phyloP scores from a whole-genome alignment of 2,797 vertebrate genomes.

The Aldrovandia affinis region DNA sequence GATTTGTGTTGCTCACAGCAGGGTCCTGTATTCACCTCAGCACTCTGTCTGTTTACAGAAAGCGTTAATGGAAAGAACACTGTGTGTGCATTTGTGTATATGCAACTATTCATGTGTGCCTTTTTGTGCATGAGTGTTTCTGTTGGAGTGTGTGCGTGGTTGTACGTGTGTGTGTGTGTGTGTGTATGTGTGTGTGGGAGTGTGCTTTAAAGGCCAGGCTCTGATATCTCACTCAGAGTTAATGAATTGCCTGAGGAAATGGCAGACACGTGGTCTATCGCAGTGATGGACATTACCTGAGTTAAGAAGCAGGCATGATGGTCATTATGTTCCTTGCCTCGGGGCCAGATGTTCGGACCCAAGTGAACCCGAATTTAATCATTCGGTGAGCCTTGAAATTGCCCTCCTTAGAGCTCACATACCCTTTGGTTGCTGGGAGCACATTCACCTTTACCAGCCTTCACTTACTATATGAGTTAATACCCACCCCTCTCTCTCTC shows the following conservation, averaged over 20 bases:
- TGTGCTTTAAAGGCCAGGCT: background rate
- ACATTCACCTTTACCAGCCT: background rate
- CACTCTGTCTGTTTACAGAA: too few species aligned
- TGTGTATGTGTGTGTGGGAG: background rate
- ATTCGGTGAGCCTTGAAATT: background rate
- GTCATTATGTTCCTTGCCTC: background rate
- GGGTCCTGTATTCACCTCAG: too few species aligned
- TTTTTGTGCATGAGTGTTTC: background rate
- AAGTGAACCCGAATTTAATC: conserved; percentile 2
- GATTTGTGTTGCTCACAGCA: too few species aligned
- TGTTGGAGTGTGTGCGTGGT: background rate
- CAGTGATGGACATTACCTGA: background rate
- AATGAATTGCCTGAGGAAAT: background rate
- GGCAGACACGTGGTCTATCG: background rate
- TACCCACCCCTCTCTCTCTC: background rate
- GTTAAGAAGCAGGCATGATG: background rate
- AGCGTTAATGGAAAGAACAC: too few species aligned
- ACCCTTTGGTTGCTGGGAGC: background rate
- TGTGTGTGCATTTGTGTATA: conserved; percentile 1
- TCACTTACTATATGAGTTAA: background rate
- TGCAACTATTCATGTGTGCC: too few species aligned
- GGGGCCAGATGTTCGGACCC: background rate
- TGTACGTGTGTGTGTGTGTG: background rate
- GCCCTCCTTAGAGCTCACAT: background rate
- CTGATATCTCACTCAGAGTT: conserved; percentile 10